Conservation (phyloP, 1,140 invertebrate species). For the Drosophila punjabiensis region DNA sequence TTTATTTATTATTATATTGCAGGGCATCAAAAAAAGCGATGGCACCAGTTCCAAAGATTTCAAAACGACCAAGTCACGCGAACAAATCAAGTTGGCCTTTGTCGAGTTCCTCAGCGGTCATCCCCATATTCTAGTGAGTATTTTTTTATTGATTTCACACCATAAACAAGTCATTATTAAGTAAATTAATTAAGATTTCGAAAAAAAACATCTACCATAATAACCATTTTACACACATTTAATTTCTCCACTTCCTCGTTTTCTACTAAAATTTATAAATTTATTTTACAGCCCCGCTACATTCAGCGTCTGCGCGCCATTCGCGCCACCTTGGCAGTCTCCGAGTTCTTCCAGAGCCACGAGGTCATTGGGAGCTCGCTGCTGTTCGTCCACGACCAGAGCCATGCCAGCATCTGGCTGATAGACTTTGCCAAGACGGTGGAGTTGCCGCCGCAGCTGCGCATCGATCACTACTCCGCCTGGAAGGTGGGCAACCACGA, state of each 20-base stretch:
- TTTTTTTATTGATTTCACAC: background rate
- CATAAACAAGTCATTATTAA: background rate
- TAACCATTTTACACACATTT: too few relatives aligned
- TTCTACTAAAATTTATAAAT: background rate
- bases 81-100: slow-evolving; percentile 93
- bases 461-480: slow-evolving; percentile 92
- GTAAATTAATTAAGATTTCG: background rate
- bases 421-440: slow-evolving; percentile 99
- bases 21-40: slow-evolving; percentile 94
- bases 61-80: slow-evolving; percentile 96
- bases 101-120: slow-evolving; percentile 93
- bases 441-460: slow-evolving; percentile 90
- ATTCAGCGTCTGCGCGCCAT: slow-evolving; percentile 94
- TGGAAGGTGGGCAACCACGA: slow-evolving; percentile 99
- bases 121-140: slow-evolving; percentile 91
- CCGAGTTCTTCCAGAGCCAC: slow-evolving; percentile 95
- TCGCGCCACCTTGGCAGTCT: slow-evolving; percentile 91
- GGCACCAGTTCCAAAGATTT: slow-evolving; percentile 97
- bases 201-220: too few relatives aligned
- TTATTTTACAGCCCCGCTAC: slow-evolving; percentile 90
- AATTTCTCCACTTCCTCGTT: background rate
- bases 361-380: slow-evolving; percentile 99
- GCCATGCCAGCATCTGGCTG: slow-evolving; percentile 96
- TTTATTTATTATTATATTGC: slow-evolving; percentile 1
- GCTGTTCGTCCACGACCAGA: slow-evolving; percentile 97